Conservation (phyloP, 2,113 vertebrate species). For the Laterallus jamaicensis region DNA sequence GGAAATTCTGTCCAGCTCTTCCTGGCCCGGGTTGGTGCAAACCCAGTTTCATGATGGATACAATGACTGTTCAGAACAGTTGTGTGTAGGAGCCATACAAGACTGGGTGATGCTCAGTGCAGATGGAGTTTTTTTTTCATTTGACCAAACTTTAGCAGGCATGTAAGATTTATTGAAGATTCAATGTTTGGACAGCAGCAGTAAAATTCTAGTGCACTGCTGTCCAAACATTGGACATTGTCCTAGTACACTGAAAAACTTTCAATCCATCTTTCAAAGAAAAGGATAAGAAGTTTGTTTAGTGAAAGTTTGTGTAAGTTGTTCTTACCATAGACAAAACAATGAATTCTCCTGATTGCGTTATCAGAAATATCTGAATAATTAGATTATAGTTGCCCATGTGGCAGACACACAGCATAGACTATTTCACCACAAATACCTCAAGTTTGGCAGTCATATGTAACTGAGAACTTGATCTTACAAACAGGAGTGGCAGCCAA, state of each 20-base stretch:
- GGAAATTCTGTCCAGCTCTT: not conserved
- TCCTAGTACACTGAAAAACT: not conserved
- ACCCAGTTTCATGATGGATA: not conserved
- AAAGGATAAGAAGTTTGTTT: not conserved
- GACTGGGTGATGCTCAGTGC: not conserved
- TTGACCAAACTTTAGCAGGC: not conserved
- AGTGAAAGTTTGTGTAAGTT: not conserved
- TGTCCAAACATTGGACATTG: no score
- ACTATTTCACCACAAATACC: not conserved
- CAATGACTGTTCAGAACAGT: not conserved
- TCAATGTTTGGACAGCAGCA: not conserved
- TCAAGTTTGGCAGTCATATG: not conserved
- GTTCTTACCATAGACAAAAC: not conserved
- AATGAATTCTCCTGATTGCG: not conserved
- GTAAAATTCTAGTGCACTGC: not conserved
- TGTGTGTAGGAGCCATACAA: not conserved
- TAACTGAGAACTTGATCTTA: not conserved
- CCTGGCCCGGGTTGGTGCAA: not conserved
- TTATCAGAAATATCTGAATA: not conserved
- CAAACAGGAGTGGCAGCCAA: not conserved
- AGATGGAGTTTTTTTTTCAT: not conserved
- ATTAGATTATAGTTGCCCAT: not conserved
- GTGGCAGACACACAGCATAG: not conserved
- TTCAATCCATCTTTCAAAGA: not conserved
- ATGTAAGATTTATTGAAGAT: not conserved